Percentiles rank a stretch among this genome's conserved stretches.
phyloP scores from a whole-genome alignment of 2,797 vertebrate genomes.

The Phylloscopus collybita region DNA sequence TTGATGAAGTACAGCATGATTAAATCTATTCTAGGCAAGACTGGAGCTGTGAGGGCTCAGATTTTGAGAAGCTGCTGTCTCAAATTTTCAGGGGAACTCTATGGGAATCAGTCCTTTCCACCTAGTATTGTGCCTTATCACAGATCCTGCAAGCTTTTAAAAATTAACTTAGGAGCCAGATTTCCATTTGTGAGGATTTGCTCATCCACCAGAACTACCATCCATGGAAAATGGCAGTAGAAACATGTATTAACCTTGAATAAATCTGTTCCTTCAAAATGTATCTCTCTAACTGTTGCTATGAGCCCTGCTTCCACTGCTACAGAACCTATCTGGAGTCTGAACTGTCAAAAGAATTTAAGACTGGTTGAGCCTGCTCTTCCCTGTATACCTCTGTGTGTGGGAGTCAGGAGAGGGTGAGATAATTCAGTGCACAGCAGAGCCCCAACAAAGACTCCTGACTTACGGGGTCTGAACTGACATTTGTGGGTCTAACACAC shows the following conservation, averaged over 20 bases:
- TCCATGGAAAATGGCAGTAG: not conserved
- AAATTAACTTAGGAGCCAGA: not conserved
- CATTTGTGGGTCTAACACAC: conserved; percentile 19
- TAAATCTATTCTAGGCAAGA: not conserved
- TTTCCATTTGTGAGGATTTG: not conserved
- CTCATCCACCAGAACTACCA: not conserved
- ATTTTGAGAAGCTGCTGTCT: not conserved
- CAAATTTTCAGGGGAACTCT: not conserved
- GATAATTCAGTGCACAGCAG: conserved; percentile 22
- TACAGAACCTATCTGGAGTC: not conserved
- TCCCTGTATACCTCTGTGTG: conserved; percentile 35
- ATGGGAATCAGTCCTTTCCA: not conserved
- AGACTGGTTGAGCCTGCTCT: conserved; percentile 66
- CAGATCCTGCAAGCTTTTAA: not conserved
- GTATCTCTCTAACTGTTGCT: not conserved
- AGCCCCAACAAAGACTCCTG: conserved; percentile 41
- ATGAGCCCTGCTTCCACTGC: not conserved
- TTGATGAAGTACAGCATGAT: not conserved
- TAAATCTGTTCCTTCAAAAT: conserved; percentile 12
- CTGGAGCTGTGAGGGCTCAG: not conserved
- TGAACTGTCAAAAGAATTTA: conserved; percentile 54
- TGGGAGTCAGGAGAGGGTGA: conserved; percentile 59
- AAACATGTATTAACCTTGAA: not conserved
- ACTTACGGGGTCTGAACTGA: not conserved
- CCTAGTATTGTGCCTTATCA: not conserved